These are phyloP conservation scores for Oplegnathus fasciatus DNA, from an alignment of 2,113 vertebrate genomes.

Conservation along the genomic window DNA sequence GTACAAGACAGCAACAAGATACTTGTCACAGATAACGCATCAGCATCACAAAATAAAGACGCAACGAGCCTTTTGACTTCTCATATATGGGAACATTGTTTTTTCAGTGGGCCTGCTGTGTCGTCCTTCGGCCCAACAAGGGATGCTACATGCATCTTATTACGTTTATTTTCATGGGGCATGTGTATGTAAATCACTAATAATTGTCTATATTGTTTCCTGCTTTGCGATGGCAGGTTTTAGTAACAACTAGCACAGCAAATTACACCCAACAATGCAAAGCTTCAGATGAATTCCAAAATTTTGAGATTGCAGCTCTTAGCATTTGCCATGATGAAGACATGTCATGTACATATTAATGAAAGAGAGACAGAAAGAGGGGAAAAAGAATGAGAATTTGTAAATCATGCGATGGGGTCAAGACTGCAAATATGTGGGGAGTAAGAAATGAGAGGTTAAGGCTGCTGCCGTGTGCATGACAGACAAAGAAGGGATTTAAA, in stretches of 20 bases:
- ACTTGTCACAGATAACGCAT: constrained; percentile 25
- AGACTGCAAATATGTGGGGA: constrained; percentile 11
- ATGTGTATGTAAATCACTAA: background rate
- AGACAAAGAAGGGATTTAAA: constrained; percentile 40
- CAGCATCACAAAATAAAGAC: background rate
- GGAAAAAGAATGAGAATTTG: background rate
- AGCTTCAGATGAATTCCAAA: background rate
- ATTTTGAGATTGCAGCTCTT: background rate
- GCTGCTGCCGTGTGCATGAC: constrained; percentile 17
- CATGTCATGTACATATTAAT: background rate
- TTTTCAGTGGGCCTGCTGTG: background rate
- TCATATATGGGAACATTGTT: background rate
- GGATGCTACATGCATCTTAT: background rate
- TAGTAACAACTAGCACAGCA: constrained; percentile 1
- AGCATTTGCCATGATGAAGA: background rate
- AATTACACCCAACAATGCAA: constrained; percentile 9
- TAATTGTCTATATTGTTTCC: background rate
- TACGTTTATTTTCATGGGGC: background rate
- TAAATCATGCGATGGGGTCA: background rate
- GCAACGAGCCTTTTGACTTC: background rate
- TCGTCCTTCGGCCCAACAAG: background rate
- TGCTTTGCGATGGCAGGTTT: background rate
- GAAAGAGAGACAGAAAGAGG: background rate
- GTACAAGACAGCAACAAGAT: constrained; percentile 49
- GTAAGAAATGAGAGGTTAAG: constrained; percentile 4